Conservation (phyloP, 1,140 invertebrate genomes). For the Anastrepha obliqua region DNA sequence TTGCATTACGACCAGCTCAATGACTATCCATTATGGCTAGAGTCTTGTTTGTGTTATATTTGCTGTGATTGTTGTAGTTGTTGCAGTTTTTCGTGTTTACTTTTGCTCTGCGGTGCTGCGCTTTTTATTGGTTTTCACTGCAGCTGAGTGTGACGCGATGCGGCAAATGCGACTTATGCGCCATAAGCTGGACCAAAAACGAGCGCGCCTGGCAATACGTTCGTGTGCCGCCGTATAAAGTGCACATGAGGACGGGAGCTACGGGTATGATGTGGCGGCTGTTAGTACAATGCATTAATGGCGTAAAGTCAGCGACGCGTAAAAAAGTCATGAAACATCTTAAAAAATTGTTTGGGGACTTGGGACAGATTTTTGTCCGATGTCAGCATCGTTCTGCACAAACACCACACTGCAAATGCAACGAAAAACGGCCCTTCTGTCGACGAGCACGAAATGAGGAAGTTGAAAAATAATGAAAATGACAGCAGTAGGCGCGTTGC, state of each 20-base stretch:
- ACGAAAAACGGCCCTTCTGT: neutral
- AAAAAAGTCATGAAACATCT: conserved; percentile 69
- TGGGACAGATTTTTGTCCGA: conserved; percentile 68
- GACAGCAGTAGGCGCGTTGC: conserved; percentile 6
- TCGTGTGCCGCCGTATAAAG: neutral
- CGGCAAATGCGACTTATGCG: conserved; percentile 51
- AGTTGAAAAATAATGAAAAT: conserved; percentile 24
- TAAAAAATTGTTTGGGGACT: conserved; percentile 74
- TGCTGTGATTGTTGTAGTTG: conserved; percentile 9
- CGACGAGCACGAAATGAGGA: conserved; percentile 21
- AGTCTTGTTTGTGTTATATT: conserved; percentile 14
- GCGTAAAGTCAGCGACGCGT: conserved; percentile 51
- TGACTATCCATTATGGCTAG: conserved; percentile 45
- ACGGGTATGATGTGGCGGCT: neutral
- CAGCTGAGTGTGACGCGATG: conserved; percentile 46
- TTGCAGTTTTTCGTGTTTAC: conserved; percentile 17
- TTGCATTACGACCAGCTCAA: conserved; percentile 39
- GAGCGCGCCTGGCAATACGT: neutral
- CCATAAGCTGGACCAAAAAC: conserved; percentile 26
- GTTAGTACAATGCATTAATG: conserved; percentile 44
- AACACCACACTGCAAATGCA: neutral
- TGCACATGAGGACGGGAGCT: neutral
- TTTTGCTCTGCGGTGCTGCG: conserved; percentile 42
- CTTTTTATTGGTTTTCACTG: conserved; percentile 53
- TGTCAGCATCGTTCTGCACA: conserved; percentile 1